Percentiles rank a stretch among this genome's conserved stretches.
Conservation (phyloP, 2,113 vertebrate species). For the Pleuronectes platessa region DNA sequence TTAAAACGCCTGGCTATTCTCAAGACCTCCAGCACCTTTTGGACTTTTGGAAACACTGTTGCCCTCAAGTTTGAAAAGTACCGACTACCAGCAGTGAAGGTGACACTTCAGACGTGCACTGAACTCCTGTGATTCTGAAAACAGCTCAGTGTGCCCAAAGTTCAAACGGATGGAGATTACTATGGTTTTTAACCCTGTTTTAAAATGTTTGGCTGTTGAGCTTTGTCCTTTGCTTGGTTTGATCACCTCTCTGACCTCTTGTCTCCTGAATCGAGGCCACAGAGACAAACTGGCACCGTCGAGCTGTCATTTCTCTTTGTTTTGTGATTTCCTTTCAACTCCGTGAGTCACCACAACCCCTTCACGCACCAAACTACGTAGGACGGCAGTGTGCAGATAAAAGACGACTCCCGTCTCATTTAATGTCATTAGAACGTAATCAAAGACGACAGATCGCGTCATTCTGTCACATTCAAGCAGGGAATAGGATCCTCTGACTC, state of each 20-base stretch:
- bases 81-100: no score
- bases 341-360: background rate
- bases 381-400: background rate
- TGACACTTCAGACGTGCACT: no score
- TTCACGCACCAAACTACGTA: background rate
- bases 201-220: no score
- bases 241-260: background rate
- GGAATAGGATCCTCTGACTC: slow-evolving; percentile 23
- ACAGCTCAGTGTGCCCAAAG: no score
- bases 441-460: slow-evolving; percentile 6
- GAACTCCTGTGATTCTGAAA: no score
- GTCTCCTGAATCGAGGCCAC: background rate
- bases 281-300: background rate
- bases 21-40: no score
- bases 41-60: no score
- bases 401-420: background rate
- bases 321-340: background rate
- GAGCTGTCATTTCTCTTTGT: background rate
- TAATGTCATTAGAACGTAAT: background rate
- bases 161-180: no score
- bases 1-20: no score
- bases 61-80: no score
- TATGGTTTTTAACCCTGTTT: no score
- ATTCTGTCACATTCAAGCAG: background rate
- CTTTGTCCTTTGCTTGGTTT: no score